Conservation (phyloP, 2,888 invertebrate genomes). For the Acleris holmiana region DNA sequence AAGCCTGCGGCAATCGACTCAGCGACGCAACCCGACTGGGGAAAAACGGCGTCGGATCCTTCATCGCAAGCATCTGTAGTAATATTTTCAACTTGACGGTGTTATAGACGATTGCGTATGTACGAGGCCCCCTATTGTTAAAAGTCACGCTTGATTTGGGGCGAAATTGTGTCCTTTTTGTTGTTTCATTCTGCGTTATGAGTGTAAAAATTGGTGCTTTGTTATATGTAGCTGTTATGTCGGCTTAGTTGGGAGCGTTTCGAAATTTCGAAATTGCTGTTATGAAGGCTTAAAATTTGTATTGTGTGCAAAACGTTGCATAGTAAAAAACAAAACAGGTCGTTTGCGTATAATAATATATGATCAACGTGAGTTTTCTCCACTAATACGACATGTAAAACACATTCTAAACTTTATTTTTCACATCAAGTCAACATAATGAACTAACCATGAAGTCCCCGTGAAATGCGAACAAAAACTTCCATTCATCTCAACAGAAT, state of each 20-base stretch:
- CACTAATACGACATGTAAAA: no score
- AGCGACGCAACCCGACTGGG: slow-evolving; percentile 56
- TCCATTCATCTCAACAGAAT: slow-evolving; percentile 39
- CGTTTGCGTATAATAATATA: no score
- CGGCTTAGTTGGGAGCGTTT: slow-evolving; percentile 20
- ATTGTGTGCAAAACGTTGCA: neutral
- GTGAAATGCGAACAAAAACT: slow-evolving; percentile 48
- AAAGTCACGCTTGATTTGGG: slow-evolving; percentile 81
- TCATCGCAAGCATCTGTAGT: slow-evolving; percentile 26
- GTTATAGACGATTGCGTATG: slow-evolving; percentile 66
- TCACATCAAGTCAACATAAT: slow-evolving; percentile 11
- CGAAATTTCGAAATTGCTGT: slow-evolving; percentile 17
- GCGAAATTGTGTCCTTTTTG: slow-evolving; percentile 81
- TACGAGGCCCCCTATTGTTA: slow-evolving; percentile 71
- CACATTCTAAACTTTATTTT: no score
- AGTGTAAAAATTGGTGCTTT: slow-evolving; percentile 67
- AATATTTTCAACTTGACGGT: slow-evolving; percentile 51
- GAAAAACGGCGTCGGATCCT: slow-evolving; percentile 44
- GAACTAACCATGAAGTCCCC: slow-evolving; percentile 36
- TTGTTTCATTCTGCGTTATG: slow-evolving; percentile 74
- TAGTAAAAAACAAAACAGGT: neutral
- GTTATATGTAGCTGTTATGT: slow-evolving; percentile 28
- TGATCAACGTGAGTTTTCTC: no score
- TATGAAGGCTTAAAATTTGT: slow-evolving; percentile 22
- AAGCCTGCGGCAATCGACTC: slow-evolving; percentile 76